Base-by-base conservation (phyloP, 2,888 invertebrate genomes). In the Dryococelus australis region DNA sequence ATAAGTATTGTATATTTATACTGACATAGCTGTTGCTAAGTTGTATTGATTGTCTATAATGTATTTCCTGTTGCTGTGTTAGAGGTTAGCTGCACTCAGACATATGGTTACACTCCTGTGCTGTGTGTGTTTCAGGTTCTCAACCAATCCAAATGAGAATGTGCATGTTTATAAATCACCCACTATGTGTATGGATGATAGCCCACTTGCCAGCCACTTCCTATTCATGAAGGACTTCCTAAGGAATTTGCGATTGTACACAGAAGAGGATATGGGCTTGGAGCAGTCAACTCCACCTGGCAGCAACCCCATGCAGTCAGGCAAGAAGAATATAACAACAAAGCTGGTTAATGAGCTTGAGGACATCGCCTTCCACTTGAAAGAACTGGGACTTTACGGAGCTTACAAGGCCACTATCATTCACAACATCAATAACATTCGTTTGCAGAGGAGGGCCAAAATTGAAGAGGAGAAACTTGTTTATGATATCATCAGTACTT, bases 401-500 rank as follows among this genome's bases (percentile, higher is more conserved):
- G 95, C 95, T 0, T 85, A 78, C 16, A 92, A 95, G 87, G 94
- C 94, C 0, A 92, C 95, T 12, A 91, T 96, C 2, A 93, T 95
- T 0, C 93, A 95, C 87, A 92, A 94, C 3, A 93, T 96, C 28
- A 93, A 95, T 84, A 90, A 96, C 13, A 96, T 97, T 91, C 91
- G 95, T 13, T 92, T 96, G 26, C 95, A 94, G 89, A 93, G 93
- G 26, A 89, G 93, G 0, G 90, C 92, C 43, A 92, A 94, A 4
- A 16, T 8, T n/a, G 24, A 65, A n/a, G 65, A 65, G 65, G n/a
- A 91, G 43, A n/a, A 27, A 43, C n/a, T 79, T 6, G 24, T 27
- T 26, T 51, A 43, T n/a, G 84, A 83, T 20, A 84, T 12, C 85
- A 10, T 28, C 9, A 8, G 10, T 12, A 79, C 53, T 79, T 86